phyloP scores from a whole-genome alignment of 2,797 vertebrate species.

The Cossypha heuglini region DNA sequence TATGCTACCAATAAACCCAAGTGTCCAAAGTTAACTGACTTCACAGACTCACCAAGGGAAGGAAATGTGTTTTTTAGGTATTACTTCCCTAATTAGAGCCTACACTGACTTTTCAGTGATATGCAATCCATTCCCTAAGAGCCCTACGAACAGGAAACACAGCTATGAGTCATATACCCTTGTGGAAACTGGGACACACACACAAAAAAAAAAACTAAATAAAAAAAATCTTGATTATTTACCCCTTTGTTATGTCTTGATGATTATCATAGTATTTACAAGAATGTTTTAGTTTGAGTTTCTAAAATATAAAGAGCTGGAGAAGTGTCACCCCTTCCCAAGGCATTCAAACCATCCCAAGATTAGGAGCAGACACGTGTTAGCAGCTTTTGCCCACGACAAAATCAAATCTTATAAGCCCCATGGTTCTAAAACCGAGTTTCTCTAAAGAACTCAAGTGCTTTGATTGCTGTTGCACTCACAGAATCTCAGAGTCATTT shows the following conservation, averaged over 20 bases:
- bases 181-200: not conserved
- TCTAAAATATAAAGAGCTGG: not conserved
- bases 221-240: not conserved
- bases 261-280: not conserved
- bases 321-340: not conserved
- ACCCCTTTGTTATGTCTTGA: not conserved
- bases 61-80: not conserved
- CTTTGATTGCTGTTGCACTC: not conserved
- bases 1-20: not conserved
- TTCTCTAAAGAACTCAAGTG: not conserved
- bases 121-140: not conserved
- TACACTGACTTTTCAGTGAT: not conserved
- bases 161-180: not conserved
- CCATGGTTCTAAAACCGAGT: not conserved
- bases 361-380: accelerated
- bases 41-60: not conserved
- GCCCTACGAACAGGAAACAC: not conserved
- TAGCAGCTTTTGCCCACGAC: not conserved
- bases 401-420: not conserved
- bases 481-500: not conserved
- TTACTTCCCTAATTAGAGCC: not conserved
- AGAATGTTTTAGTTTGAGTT: not conserved
- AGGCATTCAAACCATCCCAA: not conserved
- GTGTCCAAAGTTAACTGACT: not conserved
- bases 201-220: no score